These are phyloP conservation scores for Vanessa cardui DNA, from an alignment of 2,888 invertebrate species.

Conservation along the genomic window DNA sequence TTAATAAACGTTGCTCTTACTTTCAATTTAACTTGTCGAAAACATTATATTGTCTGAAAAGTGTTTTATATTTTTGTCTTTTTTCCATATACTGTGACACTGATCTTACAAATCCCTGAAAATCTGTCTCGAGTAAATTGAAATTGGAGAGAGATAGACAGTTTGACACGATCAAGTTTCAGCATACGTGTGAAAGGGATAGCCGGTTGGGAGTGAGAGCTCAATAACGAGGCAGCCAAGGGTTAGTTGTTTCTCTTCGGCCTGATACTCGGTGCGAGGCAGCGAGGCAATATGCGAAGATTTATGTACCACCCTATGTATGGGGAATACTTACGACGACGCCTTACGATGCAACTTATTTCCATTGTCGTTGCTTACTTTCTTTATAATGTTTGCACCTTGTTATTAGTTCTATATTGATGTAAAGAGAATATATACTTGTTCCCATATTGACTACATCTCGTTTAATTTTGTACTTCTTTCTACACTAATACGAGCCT, in stretches of 20 bases:
- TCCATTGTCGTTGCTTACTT: constrained; percentile 56
- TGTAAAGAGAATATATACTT: constrained; percentile 21
- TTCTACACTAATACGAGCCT: not conserved
- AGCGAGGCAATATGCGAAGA: constrained; percentile 77
- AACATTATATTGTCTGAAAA: no score
- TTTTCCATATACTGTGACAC: constrained; percentile 46
- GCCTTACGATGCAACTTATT: constrained; percentile 68
- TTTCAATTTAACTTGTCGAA: no score
- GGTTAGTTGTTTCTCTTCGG: constrained; percentile 81
- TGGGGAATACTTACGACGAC: constrained; percentile 64
- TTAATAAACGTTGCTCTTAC: no score
- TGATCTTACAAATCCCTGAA: constrained; percentile 78
- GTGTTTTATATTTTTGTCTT: not conserved
- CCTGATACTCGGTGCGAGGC: constrained; percentile 62
- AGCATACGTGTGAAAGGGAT: constrained; percentile 56
- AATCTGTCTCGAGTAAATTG: constrained; percentile 83
- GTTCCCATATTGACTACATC: constrained; percentile 5
- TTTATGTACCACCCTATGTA: constrained; percentile 73
- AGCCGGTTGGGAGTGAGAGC: constrained; percentile 74
- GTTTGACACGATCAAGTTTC: constrained; percentile 44
- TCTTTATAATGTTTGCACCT: constrained; percentile 43
- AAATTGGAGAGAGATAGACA: constrained; percentile 76
- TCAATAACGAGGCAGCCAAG: constrained; percentile 83
- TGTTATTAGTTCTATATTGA: constrained; percentile 26
- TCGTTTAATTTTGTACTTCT: not conserved